Evolutionary conservation across 2,797 vertebrate genomes (phyloP).

Genomic region (Intellagama lesueurii): DNA sequence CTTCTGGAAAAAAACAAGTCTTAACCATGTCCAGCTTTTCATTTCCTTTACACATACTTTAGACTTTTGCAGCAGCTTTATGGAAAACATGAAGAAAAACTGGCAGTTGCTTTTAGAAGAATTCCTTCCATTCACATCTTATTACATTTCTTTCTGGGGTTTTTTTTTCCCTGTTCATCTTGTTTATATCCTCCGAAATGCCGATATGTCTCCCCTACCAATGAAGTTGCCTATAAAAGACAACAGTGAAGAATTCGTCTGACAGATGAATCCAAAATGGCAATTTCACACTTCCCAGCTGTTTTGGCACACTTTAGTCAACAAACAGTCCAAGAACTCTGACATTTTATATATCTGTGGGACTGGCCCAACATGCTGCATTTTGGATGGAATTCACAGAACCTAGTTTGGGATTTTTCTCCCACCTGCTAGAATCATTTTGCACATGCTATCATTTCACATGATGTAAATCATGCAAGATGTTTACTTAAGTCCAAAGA

Average conservation of each 20-base stretch:
- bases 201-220: background rate
- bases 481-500: background rate
- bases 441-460: constrained; percentile 2
- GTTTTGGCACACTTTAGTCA: constrained; percentile 1
- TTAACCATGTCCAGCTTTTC: background rate
- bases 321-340: background rate
- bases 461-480: background rate
- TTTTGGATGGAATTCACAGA: background rate
- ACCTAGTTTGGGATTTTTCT: background rate
- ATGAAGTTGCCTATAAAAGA: constrained; percentile 9
- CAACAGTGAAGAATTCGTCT: background rate
- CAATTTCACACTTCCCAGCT: constrained; percentile 17
- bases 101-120: background rate
- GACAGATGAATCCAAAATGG: background rate
- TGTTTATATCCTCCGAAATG: background rate
- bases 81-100: background rate
- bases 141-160: background rate
- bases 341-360: constrained; percentile 12
- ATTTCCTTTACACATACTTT: background rate
- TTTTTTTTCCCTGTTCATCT: background rate
- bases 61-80: background rate
- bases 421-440: constrained; percentile 12
- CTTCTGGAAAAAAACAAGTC: background rate
- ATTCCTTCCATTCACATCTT: background rate
- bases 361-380: background rate